Conservation (phyloP, 2,797 vertebrate species). For the Fringilla coelebs region DNA sequence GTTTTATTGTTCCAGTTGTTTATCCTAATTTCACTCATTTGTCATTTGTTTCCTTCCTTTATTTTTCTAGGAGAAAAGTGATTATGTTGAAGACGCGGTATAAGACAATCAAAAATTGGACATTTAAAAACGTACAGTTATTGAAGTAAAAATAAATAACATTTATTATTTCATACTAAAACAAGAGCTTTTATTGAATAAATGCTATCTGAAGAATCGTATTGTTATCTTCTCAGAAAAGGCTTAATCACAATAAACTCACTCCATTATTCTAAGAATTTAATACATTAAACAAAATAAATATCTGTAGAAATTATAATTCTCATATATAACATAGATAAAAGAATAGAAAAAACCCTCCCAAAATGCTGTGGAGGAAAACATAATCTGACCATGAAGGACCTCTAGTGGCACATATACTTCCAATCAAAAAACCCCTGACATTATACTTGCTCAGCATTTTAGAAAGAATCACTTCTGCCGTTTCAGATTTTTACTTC, state of each 20-base stretch:
- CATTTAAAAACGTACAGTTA: background rate
- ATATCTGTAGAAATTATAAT: background rate
- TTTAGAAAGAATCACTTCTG: background rate
- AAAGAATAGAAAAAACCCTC: background rate
- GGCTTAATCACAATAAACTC: background rate
- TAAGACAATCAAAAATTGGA: background rate
- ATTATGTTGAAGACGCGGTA: background rate
- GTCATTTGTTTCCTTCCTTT: background rate
- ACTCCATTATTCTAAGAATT: background rate
- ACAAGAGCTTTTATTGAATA: background rate
- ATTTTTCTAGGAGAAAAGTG: background rate
- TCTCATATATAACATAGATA: background rate
- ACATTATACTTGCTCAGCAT: background rate
- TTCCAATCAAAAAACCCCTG: background rate
- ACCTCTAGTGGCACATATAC: conserved; percentile 30
- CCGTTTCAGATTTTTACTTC: background rate
- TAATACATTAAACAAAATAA: background rate
- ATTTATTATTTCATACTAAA: background rate
- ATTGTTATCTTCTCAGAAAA: background rate
- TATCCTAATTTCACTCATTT: background rate
- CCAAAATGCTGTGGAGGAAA: background rate
- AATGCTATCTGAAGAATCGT: background rate
- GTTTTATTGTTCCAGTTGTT: background rate
- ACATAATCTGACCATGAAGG: background rate
- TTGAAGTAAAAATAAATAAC: background rate